Conservation (phyloP, 2,888 invertebrate genomes). For the Gisinianus flammeolus region DNA sequence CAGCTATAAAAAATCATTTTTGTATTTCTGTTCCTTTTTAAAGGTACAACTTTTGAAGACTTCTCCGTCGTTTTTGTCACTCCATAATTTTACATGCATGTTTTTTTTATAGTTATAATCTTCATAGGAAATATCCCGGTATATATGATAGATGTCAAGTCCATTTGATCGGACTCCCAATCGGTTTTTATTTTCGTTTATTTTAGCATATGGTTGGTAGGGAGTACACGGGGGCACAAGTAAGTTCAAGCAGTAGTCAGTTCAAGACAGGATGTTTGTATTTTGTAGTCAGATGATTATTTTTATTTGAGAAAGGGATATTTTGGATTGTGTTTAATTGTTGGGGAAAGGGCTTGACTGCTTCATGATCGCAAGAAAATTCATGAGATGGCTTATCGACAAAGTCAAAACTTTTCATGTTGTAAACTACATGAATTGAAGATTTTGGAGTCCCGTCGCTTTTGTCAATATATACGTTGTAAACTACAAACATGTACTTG, state of each 20-base stretch:
- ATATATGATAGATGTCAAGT: not conserved
- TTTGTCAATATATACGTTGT: too few species aligned
- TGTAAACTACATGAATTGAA: not conserved
- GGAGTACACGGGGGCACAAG: too few species aligned
- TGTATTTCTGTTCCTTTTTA: too few species aligned
- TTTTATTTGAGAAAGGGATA: too few species aligned
- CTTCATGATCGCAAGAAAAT: slow-evolving; percentile 2
- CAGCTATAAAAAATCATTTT: too few species aligned
- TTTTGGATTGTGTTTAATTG: slow-evolving; percentile 5
- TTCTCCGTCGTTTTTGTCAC: not conserved
- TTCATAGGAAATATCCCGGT: not conserved
- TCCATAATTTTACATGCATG: not conserved
- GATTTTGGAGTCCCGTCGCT: not conserved
- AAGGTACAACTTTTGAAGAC: not conserved
- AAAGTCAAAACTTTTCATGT: not conserved
- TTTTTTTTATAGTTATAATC: not conserved
- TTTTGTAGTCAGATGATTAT: too few species aligned
- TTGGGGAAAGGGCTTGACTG: slow-evolving; percentile 4
- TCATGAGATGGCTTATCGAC: slow-evolving; percentile 14
- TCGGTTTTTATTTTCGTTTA: not conserved
- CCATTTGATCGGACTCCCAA: too few species aligned
- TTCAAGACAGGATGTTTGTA: too few species aligned
- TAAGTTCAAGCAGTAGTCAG: too few species aligned
- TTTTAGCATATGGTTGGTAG: not conserved
- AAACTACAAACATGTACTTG: too few species aligned